Percentiles rank a stretch among this genome's conserved stretches.
Conservation (phyloP, 2,113 vertebrate genomes). For the Heterocephalus glaber region DNA sequence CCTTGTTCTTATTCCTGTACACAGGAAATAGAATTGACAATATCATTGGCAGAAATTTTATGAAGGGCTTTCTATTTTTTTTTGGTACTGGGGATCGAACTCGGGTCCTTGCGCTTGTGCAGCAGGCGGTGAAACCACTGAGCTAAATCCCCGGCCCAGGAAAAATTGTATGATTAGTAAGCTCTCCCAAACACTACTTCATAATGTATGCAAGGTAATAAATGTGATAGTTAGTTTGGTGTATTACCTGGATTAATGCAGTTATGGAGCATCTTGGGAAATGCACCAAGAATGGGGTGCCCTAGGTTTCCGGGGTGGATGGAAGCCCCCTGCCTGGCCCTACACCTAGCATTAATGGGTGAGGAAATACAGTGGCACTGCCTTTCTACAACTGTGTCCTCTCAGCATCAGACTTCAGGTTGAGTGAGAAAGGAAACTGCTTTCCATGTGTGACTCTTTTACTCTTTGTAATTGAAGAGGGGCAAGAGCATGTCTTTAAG, state of each 20-base stretch:
- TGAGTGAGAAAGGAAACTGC: neutral
- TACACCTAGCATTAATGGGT: accelerated
- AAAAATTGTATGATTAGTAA: neutral
- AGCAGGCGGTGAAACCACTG: no score
- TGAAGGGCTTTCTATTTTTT: no score
- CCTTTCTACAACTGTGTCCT: neutral
- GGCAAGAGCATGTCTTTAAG: neutral
- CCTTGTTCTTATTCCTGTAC: neutral
- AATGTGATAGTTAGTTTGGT: neutral
- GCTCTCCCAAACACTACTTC: neutral
- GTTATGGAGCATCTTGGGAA: neutral
- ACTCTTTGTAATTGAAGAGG: neutral
- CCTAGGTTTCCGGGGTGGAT: neutral
- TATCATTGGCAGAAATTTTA: neutral
- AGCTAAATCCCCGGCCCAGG: no score
- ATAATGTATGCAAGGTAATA: neutral
- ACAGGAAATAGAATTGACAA: neutral
- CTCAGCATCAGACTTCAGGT: neutral
- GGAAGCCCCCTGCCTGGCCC: neutral
- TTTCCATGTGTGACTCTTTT: neutral
- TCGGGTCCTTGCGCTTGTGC: no score
- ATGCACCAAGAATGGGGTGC: accelerated
- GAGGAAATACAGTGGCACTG: neutral
- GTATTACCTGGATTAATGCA: neutral
- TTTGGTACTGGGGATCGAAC: no score